These are phyloP conservation scores for Ecliptopera silaceata DNA, from an alignment of 2,888 invertebrate genomes.

Conservation along the genomic window DNA sequence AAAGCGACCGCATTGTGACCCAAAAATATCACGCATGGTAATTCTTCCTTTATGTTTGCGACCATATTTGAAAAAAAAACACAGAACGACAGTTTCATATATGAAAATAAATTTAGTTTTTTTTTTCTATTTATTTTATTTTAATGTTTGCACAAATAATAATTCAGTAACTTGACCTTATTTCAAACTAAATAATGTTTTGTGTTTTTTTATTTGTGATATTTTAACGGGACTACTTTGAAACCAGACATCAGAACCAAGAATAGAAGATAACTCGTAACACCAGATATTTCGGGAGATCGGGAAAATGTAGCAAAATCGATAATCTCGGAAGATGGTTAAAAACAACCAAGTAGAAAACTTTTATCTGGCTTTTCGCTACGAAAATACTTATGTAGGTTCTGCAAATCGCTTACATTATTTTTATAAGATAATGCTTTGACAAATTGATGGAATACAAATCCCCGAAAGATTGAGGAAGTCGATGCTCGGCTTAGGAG, in stretches of 20 bases:
- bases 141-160: too few species aligned
- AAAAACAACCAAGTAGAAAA: conserved; percentile 9
- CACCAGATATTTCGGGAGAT: background rate
- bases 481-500: conserved; percentile 41
- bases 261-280: background rate
- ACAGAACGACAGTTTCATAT: background rate
- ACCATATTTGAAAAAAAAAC: conserved; percentile 21
- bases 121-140: too few species aligned
- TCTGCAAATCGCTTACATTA: conserved; percentile 37
- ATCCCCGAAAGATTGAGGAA: conserved; percentile 41
- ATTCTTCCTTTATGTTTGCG: conserved; percentile 9
- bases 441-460: conserved; percentile 39
- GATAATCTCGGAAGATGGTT: background rate
- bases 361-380: conserved; percentile 25
- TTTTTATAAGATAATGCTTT: conserved; percentile 39
- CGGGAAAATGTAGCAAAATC: background rate
- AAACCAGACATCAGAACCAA: background rate
- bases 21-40: conserved; percentile 30
- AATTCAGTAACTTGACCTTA: too few species aligned
- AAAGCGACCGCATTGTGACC: conserved; percentile 28
- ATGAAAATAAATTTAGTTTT: too few species aligned
- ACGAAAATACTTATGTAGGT: conserved; percentile 27
- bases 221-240: too few species aligned
- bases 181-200: too few species aligned
- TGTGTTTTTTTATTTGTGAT: too few species aligned